phyloP scores from a whole-genome alignment of 2,113 vertebrate species.

The Limanda limanda region DNA sequence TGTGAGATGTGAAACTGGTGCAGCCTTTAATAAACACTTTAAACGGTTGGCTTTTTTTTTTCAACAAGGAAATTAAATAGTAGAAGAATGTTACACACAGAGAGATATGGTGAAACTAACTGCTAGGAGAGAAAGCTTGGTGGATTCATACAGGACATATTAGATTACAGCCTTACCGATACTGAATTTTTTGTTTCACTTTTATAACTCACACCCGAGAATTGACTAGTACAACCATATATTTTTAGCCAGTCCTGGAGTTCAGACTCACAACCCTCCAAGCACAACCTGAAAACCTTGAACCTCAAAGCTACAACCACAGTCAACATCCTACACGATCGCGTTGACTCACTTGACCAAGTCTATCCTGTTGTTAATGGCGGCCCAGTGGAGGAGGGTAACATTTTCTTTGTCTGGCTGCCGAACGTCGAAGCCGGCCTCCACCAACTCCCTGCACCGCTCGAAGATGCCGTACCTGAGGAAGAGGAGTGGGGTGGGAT shows the following conservation, averaged over 20 bases:
- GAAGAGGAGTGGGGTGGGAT: background rate
- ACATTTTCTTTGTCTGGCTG: constrained; percentile 99
- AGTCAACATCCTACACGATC: background rate
- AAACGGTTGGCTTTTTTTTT: background rate
- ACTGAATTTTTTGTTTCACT: background rate
- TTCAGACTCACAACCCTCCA: background rate
- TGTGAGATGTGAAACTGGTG: background rate
- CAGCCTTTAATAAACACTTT: no score
- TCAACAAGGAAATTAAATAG: background rate
- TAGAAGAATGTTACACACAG: background rate
- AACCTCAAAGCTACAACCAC: no score
- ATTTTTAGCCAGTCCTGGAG: background rate
- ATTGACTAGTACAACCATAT: background rate
- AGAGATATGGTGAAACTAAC: background rate
- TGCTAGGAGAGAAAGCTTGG: background rate
- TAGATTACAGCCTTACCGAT: no score
- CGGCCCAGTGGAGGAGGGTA: constrained; percentile 98
- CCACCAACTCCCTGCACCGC: constrained; percentile 95
- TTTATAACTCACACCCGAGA: background rate
- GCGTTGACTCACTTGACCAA: constrained; percentile 91
- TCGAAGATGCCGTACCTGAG: constrained; percentile 96
- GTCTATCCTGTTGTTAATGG: constrained; percentile 99
- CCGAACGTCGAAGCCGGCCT: constrained; percentile 97
- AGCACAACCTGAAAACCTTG: background rate
- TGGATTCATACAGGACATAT: background rate